phyloP scores from a whole-genome alignment of 2,888 invertebrate genomes.

The Tupiocoris notatus region DNA sequence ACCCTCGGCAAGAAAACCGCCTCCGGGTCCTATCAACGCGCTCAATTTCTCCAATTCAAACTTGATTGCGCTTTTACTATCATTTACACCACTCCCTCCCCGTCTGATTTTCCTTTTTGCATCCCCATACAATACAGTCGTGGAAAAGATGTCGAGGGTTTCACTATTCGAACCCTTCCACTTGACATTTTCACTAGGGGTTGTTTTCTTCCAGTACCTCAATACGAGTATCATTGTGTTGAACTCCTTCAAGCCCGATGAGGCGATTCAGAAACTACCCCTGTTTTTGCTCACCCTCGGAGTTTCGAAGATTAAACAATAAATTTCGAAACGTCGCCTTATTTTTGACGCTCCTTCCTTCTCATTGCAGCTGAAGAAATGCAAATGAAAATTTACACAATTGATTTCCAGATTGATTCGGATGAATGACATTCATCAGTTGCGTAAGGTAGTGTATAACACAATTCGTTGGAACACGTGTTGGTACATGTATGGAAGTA shows the following conservation, averaged over 20 bases:
- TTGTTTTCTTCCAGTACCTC: background rate
- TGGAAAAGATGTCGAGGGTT: background rate
- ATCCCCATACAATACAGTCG: too few species aligned
- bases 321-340: background rate
- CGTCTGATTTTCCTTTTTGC: background rate
- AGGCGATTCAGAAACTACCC: background rate
- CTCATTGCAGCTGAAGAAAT: too few species aligned
- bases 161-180: background rate
- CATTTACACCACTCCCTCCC: background rate
- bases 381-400: too few species aligned
- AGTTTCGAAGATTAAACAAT: background rate
- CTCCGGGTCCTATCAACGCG: background rate
- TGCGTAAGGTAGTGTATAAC: too few species aligned
- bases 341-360: background rate
- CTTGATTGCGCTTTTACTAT: background rate
- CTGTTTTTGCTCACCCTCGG: background rate
- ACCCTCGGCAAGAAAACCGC: background rate
- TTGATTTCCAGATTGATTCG: too few species aligned
- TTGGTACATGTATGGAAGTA: too few species aligned
- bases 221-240: background rate
- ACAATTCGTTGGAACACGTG: too few species aligned
- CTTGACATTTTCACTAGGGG: background rate
- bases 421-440: too few species aligned
- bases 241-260: background rate
- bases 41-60: constrained; percentile 9